Base-by-base conservation (phyloP, 2,797 vertebrate species). In the Amniataba percoides region DNA sequence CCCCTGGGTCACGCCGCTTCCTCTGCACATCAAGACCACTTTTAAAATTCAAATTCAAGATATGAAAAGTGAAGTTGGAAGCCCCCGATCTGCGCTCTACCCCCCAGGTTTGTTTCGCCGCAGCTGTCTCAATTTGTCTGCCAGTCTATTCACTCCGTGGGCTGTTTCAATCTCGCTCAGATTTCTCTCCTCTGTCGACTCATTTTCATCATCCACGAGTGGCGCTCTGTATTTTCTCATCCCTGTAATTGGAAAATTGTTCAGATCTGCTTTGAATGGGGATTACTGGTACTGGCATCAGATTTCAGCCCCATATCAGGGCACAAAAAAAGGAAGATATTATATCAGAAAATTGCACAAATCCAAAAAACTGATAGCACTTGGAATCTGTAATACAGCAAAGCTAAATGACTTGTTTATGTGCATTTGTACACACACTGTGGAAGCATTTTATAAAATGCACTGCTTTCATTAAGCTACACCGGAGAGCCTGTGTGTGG, bases 201-300 rank as follows among this genome's bases (percentile, higher is more conserved):
- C 60, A 61, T 86, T 78, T 75, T 68, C 57, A 81, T 82, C 69
- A 69, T 81, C 62, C 45, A 13, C 36, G 62, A 72, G 74, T 18
- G 72, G 23, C 36, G 56, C 34, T 66, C 57, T 66, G 49, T 43
- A 74, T 62, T 80, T 78, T 77, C 34, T 74, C 66, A 80, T 73
- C 72, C 69, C 53, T 76, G 72, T 80, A 83, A 83, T 83, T 84
- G 79, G 80, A 83, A 84, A 79, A 82, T 34, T 67, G 75, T 74
- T 81, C 67, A 69, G 60, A 75, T 76, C 63, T 59, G 64, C 60
- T 60, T 42, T 81, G 78, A 85, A 77, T 71, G 45, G 52, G 62
- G 68, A 82, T 83, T 81, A 84, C 64, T 68, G 51, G 42, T 27
- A 15, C 58, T 27, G 34, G 71, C 66, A 81, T 75, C 58, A 56